Percentiles rank a stretch among this genome's conserved stretches.
phyloP scores from a whole-genome alignment of 1,140 invertebrate genomes.

The Stenopsyche tienmushanensis region DNA sequence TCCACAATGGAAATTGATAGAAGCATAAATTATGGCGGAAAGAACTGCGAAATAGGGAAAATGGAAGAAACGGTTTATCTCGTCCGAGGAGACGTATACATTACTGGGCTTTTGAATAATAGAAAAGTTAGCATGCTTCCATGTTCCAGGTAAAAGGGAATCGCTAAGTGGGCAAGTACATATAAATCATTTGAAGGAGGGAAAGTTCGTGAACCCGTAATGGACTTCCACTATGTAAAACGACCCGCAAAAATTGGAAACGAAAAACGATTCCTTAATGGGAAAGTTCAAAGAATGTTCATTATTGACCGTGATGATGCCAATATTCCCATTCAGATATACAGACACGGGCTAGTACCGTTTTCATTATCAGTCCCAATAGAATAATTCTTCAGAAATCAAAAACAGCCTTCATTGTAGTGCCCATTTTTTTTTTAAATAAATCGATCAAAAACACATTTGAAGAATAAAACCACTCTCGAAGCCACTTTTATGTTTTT shows the following conservation, averaged over 20 bases:
- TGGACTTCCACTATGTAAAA: neutral
- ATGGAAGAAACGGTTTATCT: neutral
- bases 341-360: neutral
- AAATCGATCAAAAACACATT: neutral
- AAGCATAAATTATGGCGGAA: neutral
- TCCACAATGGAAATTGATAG: too few species aligned
- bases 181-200: neutral
- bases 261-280: neutral
- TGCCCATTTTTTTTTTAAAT: neutral
- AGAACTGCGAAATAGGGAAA: neutral
- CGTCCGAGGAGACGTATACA: neutral
- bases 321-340: neutral
- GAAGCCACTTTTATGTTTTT: too few species aligned
- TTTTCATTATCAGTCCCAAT: too few species aligned
- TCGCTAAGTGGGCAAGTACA: neutral
- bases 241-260: too few species aligned
- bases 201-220: neutral
- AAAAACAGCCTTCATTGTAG: too few species aligned
- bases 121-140: neutral
- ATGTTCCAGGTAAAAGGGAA: too few species aligned
- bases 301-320: neutral
- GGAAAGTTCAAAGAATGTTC: neutral
- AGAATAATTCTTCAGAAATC: too few species aligned
- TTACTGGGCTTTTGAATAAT: neutral
- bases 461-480: too few species aligned